Evolutionary conservation across 2,113 vertebrate species (phyloP).

Genomic region (Oryzias melastigma): DNA sequence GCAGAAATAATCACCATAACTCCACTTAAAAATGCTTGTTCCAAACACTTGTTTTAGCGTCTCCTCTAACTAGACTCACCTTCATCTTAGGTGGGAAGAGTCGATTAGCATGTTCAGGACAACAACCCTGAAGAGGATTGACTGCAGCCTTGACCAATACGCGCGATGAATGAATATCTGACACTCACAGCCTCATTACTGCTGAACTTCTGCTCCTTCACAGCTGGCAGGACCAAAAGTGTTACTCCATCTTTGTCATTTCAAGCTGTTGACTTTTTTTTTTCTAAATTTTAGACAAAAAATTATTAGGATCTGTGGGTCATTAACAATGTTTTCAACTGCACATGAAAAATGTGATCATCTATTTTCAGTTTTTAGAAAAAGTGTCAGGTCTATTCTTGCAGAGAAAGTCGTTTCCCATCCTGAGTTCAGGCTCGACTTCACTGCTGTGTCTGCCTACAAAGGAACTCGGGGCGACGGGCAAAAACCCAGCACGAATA

Average conservation of each 20-base stretch:
- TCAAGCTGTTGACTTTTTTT: neutral
- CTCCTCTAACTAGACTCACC: neutral
- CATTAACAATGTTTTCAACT: neutral
- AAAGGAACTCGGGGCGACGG: constrained; percentile 11
- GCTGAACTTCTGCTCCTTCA: constrained; percentile 1
- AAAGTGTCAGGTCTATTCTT: constrained; percentile 7
- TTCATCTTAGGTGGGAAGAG: constrained; percentile 28
- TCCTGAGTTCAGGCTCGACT: constrained; percentile 16
- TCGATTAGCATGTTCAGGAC: constrained; percentile 45
- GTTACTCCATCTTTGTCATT: neutral
- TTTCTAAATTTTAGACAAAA: neutral
- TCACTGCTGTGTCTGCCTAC: constrained; percentile 13
- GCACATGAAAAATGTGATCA: neutral
- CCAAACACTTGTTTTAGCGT: neutral
- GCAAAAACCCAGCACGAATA: constrained; percentile 53
- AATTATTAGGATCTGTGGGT: neutral
- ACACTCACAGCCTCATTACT: constrained; percentile 25
- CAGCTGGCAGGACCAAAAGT: constrained; percentile 1
- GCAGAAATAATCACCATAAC: too few relatives aligned
- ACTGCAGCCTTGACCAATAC: constrained; percentile 28
- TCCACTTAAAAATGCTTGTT: too few relatives aligned
- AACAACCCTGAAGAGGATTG: constrained; percentile 32
- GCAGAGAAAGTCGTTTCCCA: constrained; percentile 26
- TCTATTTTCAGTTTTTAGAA: neutral
- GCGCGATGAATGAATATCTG: constrained; percentile 20